Evolutionary conservation across 2,797 vertebrate species (phyloP).

Genomic region (Setipinna tenuifilis): DNA sequence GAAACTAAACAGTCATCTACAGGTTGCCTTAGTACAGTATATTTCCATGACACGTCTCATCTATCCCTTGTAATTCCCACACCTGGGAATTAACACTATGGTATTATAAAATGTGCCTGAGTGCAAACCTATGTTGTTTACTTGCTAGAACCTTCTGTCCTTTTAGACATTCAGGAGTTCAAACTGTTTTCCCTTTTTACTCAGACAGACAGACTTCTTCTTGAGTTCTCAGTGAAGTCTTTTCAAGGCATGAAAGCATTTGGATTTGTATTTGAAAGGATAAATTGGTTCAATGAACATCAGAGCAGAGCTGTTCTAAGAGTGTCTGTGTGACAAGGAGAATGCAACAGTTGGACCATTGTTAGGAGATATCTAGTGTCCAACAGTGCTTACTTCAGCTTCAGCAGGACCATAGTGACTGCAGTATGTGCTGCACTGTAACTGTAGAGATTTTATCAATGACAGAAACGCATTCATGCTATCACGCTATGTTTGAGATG

Average conservation of each 20-base stretch:
- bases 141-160: not conserved
- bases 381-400: not conserved
- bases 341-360: not conserved
- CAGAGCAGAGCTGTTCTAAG: not conserved
- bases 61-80: not conserved
- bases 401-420: not conserved
- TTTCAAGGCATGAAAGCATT: not conserved
- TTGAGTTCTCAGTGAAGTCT: not conserved
- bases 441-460: not conserved
- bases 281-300: not conserved
- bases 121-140: not conserved
- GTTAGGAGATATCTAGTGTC: not conserved
- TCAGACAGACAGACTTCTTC: not conserved
- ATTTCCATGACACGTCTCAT: not conserved
- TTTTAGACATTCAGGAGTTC: not conserved
- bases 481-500: not conserved
- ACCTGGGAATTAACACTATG: not conserved
- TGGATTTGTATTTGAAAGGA: not conserved
- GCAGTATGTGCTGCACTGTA: not conserved
- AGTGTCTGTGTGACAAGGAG: not conserved
- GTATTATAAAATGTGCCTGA: slow-evolving; percentile 4
- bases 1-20: not conserved
- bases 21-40: not conserved
- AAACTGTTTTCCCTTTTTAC: not conserved
- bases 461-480: not conserved